These are phyloP conservation scores for Hippocampus comes DNA, from an alignment of 2,113 vertebrate species.

Conservation along the genomic window DNA sequence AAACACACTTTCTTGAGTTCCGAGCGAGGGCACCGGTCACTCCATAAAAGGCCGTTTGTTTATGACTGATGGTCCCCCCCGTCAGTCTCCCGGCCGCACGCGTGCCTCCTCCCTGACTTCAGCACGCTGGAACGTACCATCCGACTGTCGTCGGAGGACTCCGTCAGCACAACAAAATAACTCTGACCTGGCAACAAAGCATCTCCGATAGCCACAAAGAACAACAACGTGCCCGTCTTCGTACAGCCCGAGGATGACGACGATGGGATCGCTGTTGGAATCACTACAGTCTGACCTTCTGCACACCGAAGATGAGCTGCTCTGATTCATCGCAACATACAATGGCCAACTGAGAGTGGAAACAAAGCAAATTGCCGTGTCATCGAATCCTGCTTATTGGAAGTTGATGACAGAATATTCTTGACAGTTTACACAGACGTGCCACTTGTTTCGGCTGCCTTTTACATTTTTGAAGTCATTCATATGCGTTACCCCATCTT, in stretches of 20 bases:
- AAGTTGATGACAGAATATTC: conserved; percentile 6
- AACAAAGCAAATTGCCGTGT: background rate
- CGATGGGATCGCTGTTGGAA: conserved; percentile 18
- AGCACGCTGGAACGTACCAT: conserved; percentile 33
- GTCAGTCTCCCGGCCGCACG: conserved; percentile 28
- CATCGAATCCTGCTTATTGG: background rate
- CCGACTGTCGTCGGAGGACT: background rate
- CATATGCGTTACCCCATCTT: no score
- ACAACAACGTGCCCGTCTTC: conserved; percentile 11
- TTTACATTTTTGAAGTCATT: background rate
- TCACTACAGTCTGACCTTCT: conserved; percentile 35
- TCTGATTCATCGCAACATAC: conserved; percentile 36
- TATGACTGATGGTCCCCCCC: conserved; percentile 28
- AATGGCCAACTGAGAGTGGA: background rate
- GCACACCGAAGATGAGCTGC: conserved; percentile 28
- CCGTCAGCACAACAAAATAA: conserved; percentile 10
- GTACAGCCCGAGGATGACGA: conserved; percentile 15
- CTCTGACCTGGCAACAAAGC: conserved; percentile 5
- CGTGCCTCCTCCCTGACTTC: conserved; percentile 41
- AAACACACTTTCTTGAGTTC: conserved; percentile 50
- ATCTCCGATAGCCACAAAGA: conserved; percentile 13
- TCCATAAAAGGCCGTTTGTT: conserved; percentile 72
- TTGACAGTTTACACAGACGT: background rate
- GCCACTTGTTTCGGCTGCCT: background rate
- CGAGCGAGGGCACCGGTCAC: conserved; percentile 32